Conservation (phyloP, 2,113 vertebrate species). For the Saguinus midas region DNA sequence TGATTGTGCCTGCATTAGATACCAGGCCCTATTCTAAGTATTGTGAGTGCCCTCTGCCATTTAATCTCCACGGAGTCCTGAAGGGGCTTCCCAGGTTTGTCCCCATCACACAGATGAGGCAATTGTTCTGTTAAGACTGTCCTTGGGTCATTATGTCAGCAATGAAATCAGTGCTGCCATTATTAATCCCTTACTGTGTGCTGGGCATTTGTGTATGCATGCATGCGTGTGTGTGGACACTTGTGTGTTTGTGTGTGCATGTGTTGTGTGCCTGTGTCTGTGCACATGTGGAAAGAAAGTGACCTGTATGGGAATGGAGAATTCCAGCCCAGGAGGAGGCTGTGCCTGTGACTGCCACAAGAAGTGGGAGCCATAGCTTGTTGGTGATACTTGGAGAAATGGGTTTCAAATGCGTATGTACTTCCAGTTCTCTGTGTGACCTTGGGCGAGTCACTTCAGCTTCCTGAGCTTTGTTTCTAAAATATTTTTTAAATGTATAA, state of each 20-base stretch:
- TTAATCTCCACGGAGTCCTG: neutral
- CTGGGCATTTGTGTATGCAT: accelerated
- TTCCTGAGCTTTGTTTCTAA: neutral
- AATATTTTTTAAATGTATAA: neutral
- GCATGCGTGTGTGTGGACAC: accelerated
- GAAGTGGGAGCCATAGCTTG: neutral
- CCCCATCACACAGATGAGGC: accelerated
- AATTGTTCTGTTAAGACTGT: neutral
- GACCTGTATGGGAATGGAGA: neutral
- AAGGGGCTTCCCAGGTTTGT: neutral
- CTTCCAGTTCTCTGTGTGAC: neutral
- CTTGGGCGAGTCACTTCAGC: neutral
- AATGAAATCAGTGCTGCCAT: neutral
- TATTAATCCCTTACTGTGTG: neutral
- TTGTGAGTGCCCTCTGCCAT: accelerated
- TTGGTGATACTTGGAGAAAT: neutral
- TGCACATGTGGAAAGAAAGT: neutral
- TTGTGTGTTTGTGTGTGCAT: too few species aligned
- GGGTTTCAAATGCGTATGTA: too few species aligned
- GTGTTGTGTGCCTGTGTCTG: too few species aligned
- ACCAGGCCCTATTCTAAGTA: accelerated
- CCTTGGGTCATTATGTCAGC: accelerated
- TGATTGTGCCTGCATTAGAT: accelerated
- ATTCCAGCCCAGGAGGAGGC: too few species aligned
- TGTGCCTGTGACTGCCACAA: too few species aligned